Percentiles rank a stretch among this genome's conserved stretches.
phyloP scores from a whole-genome alignment of 2,797 vertebrate species.

The Malurus leucopterus region DNA sequence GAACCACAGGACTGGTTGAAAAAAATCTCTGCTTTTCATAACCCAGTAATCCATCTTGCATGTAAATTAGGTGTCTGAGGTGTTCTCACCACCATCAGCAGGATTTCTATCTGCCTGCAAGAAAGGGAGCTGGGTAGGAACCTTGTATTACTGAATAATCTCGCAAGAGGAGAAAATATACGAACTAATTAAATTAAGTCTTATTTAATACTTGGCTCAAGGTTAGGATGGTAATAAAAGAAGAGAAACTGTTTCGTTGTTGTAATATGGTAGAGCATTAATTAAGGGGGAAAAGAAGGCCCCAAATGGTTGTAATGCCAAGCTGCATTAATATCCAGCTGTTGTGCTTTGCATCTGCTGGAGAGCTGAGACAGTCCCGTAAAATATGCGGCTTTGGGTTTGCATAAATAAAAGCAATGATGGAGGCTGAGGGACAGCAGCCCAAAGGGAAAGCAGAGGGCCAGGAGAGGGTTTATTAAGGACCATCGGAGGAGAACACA shows the following conservation, averaged over 20 bases:
- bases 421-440: not conserved
- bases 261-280: conserved; percentile 10
- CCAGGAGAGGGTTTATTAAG: not conserved
- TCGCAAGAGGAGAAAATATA: not conserved
- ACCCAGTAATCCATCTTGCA: not conserved
- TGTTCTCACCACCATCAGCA: conserved; percentile 43
- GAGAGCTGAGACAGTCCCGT: not conserved
- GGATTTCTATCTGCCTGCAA: conserved; percentile 50
- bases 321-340: conserved; percentile 24
- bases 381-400: not conserved
- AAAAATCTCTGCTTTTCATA: conserved; percentile 16
- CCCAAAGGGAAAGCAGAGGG: not conserved
- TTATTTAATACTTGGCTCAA: conserved; percentile 40
- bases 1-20: not conserved
- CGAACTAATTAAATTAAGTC: conserved; percentile 37
- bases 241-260: conserved; percentile 34
- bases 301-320: not conserved
- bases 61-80: conserved; percentile 15
- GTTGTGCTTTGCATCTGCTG: conserved; percentile 3
- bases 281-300: not conserved
- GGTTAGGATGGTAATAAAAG: conserved; percentile 16
- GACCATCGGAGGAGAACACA: not conserved
- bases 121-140: not conserved
- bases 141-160: not conserved
- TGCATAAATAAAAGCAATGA: not conserved